These are phyloP conservation scores for Oreochromis tanganicae DNA, from an alignment of 2,113 vertebrate genomes.

Conservation along the genomic window DNA sequence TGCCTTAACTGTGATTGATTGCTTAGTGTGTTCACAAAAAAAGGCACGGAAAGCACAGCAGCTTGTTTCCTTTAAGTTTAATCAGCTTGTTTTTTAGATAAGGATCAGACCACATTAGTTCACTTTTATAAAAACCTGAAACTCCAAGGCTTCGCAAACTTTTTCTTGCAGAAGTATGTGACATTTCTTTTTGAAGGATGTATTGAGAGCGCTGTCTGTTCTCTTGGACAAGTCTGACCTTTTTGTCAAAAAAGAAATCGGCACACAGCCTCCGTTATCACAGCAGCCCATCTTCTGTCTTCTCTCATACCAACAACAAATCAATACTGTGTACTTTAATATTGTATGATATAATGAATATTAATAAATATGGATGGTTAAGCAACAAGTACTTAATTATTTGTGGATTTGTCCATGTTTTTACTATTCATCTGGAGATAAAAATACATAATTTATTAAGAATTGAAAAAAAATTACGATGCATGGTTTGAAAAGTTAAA, in stretches of 20 bases:
- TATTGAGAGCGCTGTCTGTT: neutral
- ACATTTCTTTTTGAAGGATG: neutral
- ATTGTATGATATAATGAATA: neutral
- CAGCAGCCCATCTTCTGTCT: neutral
- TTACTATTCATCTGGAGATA: neutral
- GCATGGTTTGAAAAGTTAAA: neutral
- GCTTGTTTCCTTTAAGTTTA: neutral
- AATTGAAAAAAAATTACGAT: neutral
- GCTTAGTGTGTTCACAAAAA: neutral
- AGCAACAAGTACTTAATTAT: neutral
- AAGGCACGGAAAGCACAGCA: neutral
- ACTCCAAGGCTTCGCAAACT: neutral
- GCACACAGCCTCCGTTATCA: neutral
- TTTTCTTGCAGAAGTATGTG: neutral
- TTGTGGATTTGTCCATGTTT: neutral
- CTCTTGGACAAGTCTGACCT: constrained; percentile 36
- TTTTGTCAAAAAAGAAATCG: neutral
- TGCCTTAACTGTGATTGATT: neutral
- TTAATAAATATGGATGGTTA: neutral
- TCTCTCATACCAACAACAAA: neutral
- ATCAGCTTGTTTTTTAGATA: neutral
- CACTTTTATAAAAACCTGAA: neutral
- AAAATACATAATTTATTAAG: neutral
- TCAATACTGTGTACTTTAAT: neutral
- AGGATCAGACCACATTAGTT: neutral